A percentile compares a stretch with the other conserved stretches of the same genome.
Evolutionary conservation across 2,888 invertebrate genomes (phyloP).

Genomic region (Hedya salicella): DNA sequence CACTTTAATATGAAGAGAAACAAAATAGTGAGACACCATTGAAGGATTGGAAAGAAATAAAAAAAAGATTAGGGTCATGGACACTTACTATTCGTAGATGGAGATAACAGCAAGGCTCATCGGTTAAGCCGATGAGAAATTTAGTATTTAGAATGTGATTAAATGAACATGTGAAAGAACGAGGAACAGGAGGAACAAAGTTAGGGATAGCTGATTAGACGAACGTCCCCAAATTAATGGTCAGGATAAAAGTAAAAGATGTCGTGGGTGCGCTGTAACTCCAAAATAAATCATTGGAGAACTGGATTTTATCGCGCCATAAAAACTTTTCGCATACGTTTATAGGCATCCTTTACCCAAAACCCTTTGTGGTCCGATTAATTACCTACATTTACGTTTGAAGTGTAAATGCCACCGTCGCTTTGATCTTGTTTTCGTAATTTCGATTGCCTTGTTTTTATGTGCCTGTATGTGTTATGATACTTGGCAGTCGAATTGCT

Average conservation of each 20-base stretch:
- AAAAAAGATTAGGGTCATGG: too few relatives aligned
- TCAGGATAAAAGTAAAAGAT: constrained; percentile 24
- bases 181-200: neutral
- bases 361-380: constrained; percentile 38
- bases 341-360: constrained; percentile 19
- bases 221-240: constrained; percentile 21
- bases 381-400: constrained; percentile 39
- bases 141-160: too few relatives aligned
- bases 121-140: too few relatives aligned
- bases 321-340: constrained; percentile 38
- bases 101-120: too few relatives aligned
- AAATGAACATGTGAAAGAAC: neutral
- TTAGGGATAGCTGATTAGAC: constrained; percentile 11
- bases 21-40: too few relatives aligned
- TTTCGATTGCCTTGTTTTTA: constrained; percentile 22
- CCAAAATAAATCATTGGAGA: constrained; percentile 29
- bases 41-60: too few relatives aligned
- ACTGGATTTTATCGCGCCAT: constrained; percentile 35
- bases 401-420: constrained; percentile 37
- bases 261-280: constrained; percentile 13
- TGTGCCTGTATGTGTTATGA: constrained; percentile 19
- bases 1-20: too few relatives aligned
- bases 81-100: too few relatives aligned
- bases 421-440: constrained; percentile 40
- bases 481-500: constrained; percentile 13